Conservation (phyloP, 2,797 vertebrate genomes). For the Columba guinea region DNA sequence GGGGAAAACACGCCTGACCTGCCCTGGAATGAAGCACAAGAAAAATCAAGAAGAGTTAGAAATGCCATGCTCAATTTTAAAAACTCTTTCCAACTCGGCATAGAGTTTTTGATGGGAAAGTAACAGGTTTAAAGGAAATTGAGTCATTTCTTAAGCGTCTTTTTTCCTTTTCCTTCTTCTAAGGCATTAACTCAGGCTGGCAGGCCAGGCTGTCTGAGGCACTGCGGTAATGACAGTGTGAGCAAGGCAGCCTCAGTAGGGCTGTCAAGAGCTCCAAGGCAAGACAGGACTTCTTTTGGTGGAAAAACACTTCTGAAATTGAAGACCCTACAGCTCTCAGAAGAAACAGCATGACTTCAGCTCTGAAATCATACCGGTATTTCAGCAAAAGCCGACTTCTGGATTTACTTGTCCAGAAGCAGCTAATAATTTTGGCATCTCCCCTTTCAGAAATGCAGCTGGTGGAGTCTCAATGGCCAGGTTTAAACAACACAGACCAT, state of each 20-base stretch:
- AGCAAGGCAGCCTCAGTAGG: not conserved
- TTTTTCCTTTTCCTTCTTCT: not conserved
- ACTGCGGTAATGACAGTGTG: fast-evolving
- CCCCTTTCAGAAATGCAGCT: not conserved
- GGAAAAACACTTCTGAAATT: not conserved
- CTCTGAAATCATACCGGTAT: not conserved
- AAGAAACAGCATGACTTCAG: not conserved
- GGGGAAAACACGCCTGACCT: not conserved
- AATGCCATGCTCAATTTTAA: not conserved
- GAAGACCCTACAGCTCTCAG: not conserved
- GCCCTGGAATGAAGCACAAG: not conserved
- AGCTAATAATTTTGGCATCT: not conserved
- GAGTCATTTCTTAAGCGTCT: not conserved
- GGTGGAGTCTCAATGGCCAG: not conserved
- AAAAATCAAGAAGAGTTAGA: not conserved
- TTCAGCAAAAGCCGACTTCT: not conserved
- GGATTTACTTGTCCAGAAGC: not conserved
- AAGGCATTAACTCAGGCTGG: not conserved
- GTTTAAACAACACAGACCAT: not conserved
- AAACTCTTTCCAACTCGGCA: not conserved
- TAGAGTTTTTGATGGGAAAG: not conserved
- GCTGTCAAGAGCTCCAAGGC: conserved; percentile 9
- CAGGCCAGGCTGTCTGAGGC: not conserved
- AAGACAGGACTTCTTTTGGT: not conserved
- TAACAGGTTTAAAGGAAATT: not conserved